Evolutionary conservation across 2,888 invertebrate species (phyloP), one percentile per base, ranked within the genome.

Genomic region (Sussaba pulchella): DNA sequence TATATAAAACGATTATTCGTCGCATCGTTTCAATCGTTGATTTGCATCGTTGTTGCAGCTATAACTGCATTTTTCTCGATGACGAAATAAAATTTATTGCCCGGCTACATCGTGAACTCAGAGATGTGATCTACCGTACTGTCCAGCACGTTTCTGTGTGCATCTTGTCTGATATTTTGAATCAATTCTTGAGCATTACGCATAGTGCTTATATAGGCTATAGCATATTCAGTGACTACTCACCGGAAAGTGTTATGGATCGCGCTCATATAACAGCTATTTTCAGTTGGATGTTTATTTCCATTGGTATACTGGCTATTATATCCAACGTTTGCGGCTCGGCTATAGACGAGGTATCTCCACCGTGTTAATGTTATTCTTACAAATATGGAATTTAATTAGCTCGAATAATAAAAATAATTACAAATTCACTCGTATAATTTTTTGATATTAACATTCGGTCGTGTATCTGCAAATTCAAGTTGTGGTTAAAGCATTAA

Each of bases 71-170:
- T 59, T 2, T 21, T 31, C 31, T 50, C 1, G 21, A 41, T 19
- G 52, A 76, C 2, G 14, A 21, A 54, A 69, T 76, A 9, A 9
- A 10, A 17, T 3, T 54, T 3, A 54, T 76, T 63, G 63, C 52
- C 19, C 61, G 69, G 14, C 36, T 76, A 9, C 76, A 76, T 54
- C 69, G 69, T n/a, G 43, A 76, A 17, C 69, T 76, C 5, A 63
- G 70, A 57, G 47, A 47, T 17, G 14, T 47, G 1, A 47, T 64
- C 36, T 10, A n/a, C 12, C 45, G 19, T 14, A 54, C 54, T 12
- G 45, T 36, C 12, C 17, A 52, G 3, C 45, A 76, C 9, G 45
- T 52, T 17, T 36, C 52, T 54, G 19, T 54, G 8, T 17, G 36
- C 9, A 14, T 70, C 5, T 2, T 70, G 17, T 45, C 43, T 9